phyloP scores from a whole-genome alignment of 2,797 vertebrate species.

The Hoplostethus atlanticus region DNA sequence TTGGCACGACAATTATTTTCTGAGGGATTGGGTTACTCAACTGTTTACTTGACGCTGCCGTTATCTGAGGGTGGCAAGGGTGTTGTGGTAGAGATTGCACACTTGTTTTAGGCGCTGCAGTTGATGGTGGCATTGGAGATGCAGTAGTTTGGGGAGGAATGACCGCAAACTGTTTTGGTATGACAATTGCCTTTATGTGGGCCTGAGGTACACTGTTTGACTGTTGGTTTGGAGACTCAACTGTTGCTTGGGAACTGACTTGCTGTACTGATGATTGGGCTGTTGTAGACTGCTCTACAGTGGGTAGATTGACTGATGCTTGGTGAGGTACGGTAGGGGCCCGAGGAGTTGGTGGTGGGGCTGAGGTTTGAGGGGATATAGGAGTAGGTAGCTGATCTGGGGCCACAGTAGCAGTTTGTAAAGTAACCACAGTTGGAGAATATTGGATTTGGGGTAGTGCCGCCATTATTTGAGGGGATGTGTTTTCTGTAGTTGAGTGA shows the following conservation, averaged over 20 bases:
- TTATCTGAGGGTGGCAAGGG: not conserved
- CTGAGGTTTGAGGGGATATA: not conserved
- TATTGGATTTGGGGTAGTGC: not conserved
- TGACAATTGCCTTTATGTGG: not conserved
- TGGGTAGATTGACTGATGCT: not conserved
- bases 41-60: not conserved
- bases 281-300: not conserved
- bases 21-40: not conserved
- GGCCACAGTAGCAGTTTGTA: slow-evolving; percentile 9
- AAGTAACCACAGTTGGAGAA: not conserved
- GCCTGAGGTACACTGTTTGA: not conserved
- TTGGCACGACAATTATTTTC: slow-evolving; percentile 53
- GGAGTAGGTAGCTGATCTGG: not conserved
- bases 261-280: not conserved
- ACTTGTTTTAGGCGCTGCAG: slow-evolving; percentile 19
- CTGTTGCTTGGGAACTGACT: not conserved
- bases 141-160: not conserved
- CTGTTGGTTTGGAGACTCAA: not conserved
- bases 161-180: not conserved
- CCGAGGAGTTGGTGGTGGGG: not conserved
- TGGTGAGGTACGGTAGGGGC: slow-evolving; percentile 4
- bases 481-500: slow-evolving; percentile 36
- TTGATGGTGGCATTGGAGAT: not conserved
- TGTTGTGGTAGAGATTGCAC: not conserved
- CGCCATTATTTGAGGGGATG: not conserved